phyloP scores from a whole-genome alignment of 2,888 invertebrate species.

The Tachina lurida region DNA sequence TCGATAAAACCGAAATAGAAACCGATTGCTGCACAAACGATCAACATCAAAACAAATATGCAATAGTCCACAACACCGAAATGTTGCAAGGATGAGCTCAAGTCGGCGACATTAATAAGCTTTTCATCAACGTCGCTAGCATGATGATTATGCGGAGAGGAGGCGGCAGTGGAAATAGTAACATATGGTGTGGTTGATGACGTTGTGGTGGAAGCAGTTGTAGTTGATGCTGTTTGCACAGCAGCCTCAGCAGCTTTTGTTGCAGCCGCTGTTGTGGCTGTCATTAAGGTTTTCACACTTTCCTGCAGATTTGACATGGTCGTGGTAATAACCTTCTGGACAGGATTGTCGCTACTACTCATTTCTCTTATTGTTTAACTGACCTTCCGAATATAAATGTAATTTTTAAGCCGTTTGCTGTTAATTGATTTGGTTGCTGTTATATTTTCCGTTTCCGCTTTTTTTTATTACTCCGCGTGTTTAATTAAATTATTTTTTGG shows the following conservation, averaged over 20 bases:
- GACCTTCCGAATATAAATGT: not conserved
- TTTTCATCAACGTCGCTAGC: not conserved
- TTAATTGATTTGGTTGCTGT: too few species aligned
- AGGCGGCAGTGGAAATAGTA: not conserved
- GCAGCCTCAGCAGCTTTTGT: conserved; percentile 23
- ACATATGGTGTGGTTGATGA: not conserved
- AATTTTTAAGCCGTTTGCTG: not conserved
- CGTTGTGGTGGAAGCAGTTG: conserved; percentile 7
- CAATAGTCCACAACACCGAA: conserved; percentile 90
- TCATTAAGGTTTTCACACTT: conserved; percentile 54
- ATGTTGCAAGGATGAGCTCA: conserved; percentile 85
- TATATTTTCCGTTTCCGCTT: not conserved
- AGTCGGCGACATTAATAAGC: conserved; percentile 79
- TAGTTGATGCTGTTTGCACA: not conserved
- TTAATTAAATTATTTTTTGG: conserved; percentile 27
- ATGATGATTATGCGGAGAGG: not conserved
- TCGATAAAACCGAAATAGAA: conserved; percentile 91
- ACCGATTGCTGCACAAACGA: conserved; percentile 90
- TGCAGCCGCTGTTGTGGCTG: conserved; percentile 48
- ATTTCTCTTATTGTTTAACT: conserved; percentile 34
- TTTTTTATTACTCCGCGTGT: not conserved
- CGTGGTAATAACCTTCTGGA: conserved; percentile 66
- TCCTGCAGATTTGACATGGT: conserved; percentile 66
- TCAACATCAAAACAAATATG: conserved; percentile 90
- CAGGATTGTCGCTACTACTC: conserved; percentile 38